phyloP scores from a whole-genome alignment of 92 coral and sea anemone species.

The Epizoanthus scotinus region DNA sequence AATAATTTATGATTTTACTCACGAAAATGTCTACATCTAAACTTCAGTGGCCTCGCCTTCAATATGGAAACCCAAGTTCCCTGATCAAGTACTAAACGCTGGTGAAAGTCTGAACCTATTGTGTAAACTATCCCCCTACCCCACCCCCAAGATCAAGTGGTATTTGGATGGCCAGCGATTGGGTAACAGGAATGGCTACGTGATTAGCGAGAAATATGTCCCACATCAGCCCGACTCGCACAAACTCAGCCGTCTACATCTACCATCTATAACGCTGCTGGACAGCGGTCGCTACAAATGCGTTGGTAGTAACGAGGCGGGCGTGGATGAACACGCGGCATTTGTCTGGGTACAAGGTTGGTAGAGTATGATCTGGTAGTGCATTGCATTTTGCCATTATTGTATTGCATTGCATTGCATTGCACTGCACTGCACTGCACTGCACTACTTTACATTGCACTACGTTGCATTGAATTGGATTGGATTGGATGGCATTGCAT shows the following conservation, averaged over 20 bases:
- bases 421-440: too few relatives aligned
- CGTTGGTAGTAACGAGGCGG: slow-evolving; percentile 76
- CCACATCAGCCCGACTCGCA: slow-evolving; percentile 8
- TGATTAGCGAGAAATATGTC: slow-evolving; percentile 37
- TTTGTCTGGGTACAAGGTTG: slow-evolving; percentile 79
- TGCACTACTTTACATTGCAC: too few relatives aligned
- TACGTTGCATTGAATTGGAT: too few relatives aligned
- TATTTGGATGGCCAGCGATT: slow-evolving; percentile 67
- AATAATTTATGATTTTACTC: too few relatives aligned
- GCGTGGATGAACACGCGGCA: slow-evolving; percentile 71
- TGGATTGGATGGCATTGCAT: too few relatives aligned
- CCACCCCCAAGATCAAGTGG: slow-evolving; percentile 72
- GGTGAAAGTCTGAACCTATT: slow-evolving; percentile 57
- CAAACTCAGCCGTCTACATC: slow-evolving; percentile 56
- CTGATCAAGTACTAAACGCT: slow-evolving; percentile 52
- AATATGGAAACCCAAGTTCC: slow-evolving; percentile 33
- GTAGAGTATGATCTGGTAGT: too few relatives aligned
- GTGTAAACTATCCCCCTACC: slow-evolving; percentile 69
- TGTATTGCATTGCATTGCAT: too few relatives aligned
- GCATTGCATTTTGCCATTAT: too few relatives aligned
- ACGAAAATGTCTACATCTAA: too few relatives aligned
- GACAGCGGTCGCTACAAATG: slow-evolving; percentile 90
- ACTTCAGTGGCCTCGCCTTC: slow-evolving; percentile 32
- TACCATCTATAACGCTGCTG: slow-evolving; percentile 57
- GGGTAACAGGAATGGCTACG: slow-evolving; percentile 49